These are phyloP conservation scores for Elaeidobius kamerunicus DNA, from an alignment of 2,888 invertebrate species.

Conservation along the genomic window DNA sequence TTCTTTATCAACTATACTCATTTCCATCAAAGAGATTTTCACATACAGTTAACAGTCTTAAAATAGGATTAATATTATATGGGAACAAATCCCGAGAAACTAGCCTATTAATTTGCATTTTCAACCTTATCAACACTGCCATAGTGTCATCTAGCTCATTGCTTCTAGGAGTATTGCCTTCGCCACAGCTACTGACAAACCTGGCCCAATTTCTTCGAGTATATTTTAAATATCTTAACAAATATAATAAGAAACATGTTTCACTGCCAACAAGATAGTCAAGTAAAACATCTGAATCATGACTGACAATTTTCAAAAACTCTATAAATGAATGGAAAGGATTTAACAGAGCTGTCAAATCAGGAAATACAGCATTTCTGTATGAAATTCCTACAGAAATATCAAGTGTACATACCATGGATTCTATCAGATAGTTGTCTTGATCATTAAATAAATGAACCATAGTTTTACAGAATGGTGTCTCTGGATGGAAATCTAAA, in stretches of 20 bases:
- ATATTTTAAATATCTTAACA: constrained; percentile 81
- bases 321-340: constrained; percentile 85
- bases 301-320: constrained; percentile 78
- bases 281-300: constrained; percentile 75
- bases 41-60: constrained; percentile 77
- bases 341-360: constrained; percentile 77
- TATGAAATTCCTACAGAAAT: constrained; percentile 83
- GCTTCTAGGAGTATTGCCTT: constrained; percentile 47
- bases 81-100: constrained; percentile 83
- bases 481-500: constrained; percentile 83
- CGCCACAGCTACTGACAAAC: constrained; percentile 74
- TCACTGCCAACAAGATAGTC: constrained; percentile 88
- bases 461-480: constrained; percentile 82
- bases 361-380: constrained; percentile 75
- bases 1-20: constrained; percentile 65
- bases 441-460: constrained; percentile 87
- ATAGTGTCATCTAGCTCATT: constrained; percentile 76
- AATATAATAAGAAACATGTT: constrained; percentile 83
- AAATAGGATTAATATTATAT: constrained; percentile 85
- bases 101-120: constrained; percentile 76
- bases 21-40: constrained; percentile 84
- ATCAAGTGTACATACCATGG: constrained; percentile 88
- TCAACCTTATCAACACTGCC: constrained; percentile 75
- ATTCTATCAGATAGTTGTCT: constrained; percentile 87
- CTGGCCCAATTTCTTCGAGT: constrained; percentile 80